phyloP scores from a whole-genome alignment of 2,888 invertebrate genomes.

The Drosophila kanekoi region DNA sequence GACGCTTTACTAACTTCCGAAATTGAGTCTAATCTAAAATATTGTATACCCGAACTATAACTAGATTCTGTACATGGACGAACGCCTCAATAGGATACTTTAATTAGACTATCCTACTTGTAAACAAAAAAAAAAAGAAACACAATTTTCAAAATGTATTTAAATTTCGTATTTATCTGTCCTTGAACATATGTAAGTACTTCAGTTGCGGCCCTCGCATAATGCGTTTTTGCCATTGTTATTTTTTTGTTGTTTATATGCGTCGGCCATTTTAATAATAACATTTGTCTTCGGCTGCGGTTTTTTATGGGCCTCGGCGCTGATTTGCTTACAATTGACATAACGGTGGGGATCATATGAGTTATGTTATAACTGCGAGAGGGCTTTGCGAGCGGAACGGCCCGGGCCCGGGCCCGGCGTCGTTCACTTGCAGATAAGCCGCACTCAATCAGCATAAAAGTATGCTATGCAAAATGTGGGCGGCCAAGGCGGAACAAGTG shows the following conservation, averaged over 20 bases:
- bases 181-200: not conserved
- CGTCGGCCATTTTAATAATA: slow-evolving; percentile 72
- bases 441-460: slow-evolving; percentile 78
- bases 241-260: slow-evolving; percentile 53
- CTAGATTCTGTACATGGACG: too few relatives aligned
- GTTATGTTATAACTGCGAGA: slow-evolving; percentile 64
- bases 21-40: too few relatives aligned
- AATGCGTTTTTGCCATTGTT: slow-evolving; percentile 44
- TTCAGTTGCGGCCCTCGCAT: slow-evolving; percentile 32
- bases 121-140: too few relatives aligned
- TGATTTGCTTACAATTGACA: slow-evolving; percentile 79
- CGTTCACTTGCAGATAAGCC: slow-evolving; percentile 65
- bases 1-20: too few relatives aligned
- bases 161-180: too few relatives aligned
- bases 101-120: too few relatives aligned
- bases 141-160: too few relatives aligned
- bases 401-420: not conserved
- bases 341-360: slow-evolving; percentile 69
- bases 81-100: too few relatives aligned
- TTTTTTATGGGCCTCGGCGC: slow-evolving; percentile 61
- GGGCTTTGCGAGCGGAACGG: slow-evolving; percentile 47
- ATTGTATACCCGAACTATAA: too few relatives aligned
- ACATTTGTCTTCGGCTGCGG: slow-evolving; percentile 72
- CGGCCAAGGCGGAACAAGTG: not conserved
- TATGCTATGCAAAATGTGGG: slow-evolving; percentile 46